A percentile compares a stretch with the other conserved stretches of the same genome.
Evolutionary conservation across 2,797 vertebrate genomes (phyloP).

Genomic region (Menidia menidia): DNA sequence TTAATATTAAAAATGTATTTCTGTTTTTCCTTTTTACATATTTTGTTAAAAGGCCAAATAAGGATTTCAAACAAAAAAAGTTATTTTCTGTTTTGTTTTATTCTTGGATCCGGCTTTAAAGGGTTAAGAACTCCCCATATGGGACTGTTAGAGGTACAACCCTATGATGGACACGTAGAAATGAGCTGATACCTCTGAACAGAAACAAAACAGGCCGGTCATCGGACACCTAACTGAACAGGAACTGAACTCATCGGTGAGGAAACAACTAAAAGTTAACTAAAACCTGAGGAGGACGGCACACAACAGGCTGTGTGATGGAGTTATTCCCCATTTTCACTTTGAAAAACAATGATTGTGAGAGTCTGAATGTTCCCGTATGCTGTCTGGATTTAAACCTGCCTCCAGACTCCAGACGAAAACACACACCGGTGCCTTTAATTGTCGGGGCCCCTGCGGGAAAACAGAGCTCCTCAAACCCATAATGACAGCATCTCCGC

Average conservation of each 20-base stretch:
- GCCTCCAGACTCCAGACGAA: background rate
- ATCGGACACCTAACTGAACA: slow-evolving; percentile 23
- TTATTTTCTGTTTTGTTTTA: no score
- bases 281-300: background rate
- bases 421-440: background rate
- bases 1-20: no score
- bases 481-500: slow-evolving; percentile 2
- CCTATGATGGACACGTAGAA: no score
- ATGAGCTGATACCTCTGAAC: no score
- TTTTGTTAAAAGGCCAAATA: no score
- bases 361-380: background rate
- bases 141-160: no score
- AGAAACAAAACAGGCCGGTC: slow-evolving; percentile 4
- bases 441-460: background rate
- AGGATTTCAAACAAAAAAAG: no score
- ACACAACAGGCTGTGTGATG: background rate
- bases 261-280: background rate
- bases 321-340: background rate
- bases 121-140: no score
- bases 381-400: background rate
- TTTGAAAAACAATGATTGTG: slow-evolving; percentile 4
- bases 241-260: slow-evolving; percentile 26
- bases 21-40: no score
- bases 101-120: no score
- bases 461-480: background rate